phyloP scores from a whole-genome alignment of 2,113 vertebrate genomes.

The Chrysemys picta region DNA sequence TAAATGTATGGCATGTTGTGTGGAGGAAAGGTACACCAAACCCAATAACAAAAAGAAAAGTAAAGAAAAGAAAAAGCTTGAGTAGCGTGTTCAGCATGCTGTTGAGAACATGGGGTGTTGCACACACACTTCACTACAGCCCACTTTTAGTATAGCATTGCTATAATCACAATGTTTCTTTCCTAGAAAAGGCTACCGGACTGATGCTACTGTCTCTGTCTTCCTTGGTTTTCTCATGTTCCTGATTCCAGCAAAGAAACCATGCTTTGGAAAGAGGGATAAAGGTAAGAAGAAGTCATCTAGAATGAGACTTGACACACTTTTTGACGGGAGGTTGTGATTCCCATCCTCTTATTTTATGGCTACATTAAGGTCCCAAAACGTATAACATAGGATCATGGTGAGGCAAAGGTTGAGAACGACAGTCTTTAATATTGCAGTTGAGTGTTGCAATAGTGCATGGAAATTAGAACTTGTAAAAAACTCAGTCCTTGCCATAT shows the following conservation, averaged over 20 bases:
- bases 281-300: conserved; percentile 74
- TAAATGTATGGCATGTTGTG: neutral
- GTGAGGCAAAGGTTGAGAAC: neutral
- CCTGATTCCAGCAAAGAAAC: conserved; percentile 92
- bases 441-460: neutral
- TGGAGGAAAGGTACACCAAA: neutral
- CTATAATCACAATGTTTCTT: neutral
- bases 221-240: conserved; percentile 98
- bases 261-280: conserved; percentile 77
- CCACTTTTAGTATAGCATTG: neutral
- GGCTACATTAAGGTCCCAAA: neutral
- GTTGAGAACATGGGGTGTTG: neutral
- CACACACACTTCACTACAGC: neutral
- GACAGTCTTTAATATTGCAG: neutral
- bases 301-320: neutral
- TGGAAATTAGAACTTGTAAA: neutral
- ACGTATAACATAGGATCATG: neutral
- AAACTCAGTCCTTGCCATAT: neutral
- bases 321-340: neutral
- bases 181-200: conserved; percentile 94
- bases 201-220: conserved; percentile 95
- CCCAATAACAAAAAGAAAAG: too few relatives aligned
- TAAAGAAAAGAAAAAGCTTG: neutral
- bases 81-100: neutral
- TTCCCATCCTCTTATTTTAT: neutral